Evolutionary conservation across 2,797 vertebrate species (phyloP).

Genomic region (Halcyon chelicuti): DNA sequence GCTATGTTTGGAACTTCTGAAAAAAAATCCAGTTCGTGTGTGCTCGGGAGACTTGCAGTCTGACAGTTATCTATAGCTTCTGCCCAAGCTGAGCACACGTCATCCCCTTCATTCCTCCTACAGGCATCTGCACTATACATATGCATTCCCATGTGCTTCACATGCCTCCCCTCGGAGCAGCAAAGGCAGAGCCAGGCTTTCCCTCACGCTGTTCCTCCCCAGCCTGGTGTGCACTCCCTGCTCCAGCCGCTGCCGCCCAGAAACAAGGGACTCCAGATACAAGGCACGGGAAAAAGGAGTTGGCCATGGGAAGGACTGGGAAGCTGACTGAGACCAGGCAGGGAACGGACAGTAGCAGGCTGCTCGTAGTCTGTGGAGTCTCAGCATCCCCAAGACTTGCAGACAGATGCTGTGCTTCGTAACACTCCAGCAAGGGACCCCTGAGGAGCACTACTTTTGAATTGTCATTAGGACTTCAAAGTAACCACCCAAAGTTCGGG

Average conservation of each 20-base stretch:
- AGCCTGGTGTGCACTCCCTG: background rate
- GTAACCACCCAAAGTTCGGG: background rate
- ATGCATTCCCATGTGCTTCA: background rate
- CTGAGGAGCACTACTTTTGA: background rate
- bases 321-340: background rate
- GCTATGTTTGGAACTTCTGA: background rate
- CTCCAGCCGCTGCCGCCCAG: background rate
- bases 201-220: background rate
- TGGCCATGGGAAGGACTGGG: rapidly evolving
- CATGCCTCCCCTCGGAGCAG: background rate
- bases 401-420: rapidly evolving
- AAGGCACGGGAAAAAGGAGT: rapidly evolving
- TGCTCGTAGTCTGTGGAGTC: background rate
- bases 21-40: background rate
- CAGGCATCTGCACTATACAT: constrained; percentile 8
- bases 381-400: background rate
- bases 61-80: constrained; percentile 20
- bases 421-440: background rate
- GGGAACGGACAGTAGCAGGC: background rate
- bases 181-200: background rate
- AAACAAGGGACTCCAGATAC: background rate
- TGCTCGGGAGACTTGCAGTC: background rate
- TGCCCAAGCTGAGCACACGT: background rate
- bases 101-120: constrained; percentile 21
- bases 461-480: background rate